Percentiles rank a stretch among this genome's conserved stretches.
These are phyloP conservation scores for Parnassius smintheus DNA, from an alignment of 2,888 invertebrate genomes.

Conservation along the genomic window DNA sequence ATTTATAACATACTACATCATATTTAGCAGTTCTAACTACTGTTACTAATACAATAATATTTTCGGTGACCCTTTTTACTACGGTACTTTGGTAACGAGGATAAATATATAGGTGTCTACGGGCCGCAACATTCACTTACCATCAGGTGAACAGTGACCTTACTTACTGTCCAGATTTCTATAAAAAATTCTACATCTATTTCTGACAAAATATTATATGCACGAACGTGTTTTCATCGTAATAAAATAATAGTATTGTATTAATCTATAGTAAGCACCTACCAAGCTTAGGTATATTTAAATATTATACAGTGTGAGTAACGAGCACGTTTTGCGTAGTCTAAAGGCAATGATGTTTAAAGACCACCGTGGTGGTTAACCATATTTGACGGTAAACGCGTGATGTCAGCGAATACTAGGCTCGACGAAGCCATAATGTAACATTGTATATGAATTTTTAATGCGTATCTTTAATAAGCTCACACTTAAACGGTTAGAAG, in stretches of 20 bases:
- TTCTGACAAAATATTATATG: too few species aligned
- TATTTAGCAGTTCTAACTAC: too few species aligned
- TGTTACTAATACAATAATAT: too few species aligned
- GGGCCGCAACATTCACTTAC: too few species aligned
- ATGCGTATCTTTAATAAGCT: background rate
- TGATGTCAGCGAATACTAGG: conserved; percentile 14
- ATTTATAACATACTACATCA: too few species aligned
- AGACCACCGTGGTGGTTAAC: conserved; percentile 16
- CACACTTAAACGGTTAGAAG: background rate
- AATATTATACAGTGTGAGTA: background rate
- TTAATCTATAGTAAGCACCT: background rate
- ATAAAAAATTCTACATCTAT: too few species aligned
- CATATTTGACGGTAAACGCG: conserved; percentile 6
- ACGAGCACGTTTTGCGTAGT: background rate
- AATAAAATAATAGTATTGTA: background rate
- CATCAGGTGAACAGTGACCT: too few species aligned
- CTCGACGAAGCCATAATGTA: background rate
- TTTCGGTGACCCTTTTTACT: too few species aligned
- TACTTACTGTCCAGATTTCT: too few species aligned
- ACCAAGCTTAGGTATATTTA: background rate
- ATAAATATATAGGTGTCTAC: too few species aligned
- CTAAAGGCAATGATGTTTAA: conserved; percentile 1
- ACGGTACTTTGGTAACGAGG: too few species aligned
- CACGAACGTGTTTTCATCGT: background rate
- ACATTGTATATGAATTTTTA: background rate